These are phyloP conservation scores for Nomada ferruginata DNA, from an alignment of 2,888 invertebrate species.

Conservation along the genomic window DNA sequence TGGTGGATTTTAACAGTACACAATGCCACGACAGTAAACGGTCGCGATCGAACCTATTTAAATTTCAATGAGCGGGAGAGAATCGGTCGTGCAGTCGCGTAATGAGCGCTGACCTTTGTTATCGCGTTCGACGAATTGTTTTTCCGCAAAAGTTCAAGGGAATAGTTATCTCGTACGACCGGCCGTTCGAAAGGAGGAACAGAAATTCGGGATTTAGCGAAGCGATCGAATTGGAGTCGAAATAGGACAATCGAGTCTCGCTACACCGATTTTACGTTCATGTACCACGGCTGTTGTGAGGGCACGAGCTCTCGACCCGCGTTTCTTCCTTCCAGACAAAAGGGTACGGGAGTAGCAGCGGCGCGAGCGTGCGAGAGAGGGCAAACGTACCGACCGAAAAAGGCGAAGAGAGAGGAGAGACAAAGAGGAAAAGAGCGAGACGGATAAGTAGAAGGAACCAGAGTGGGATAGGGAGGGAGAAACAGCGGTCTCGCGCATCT, in stretches of 20 bases:
- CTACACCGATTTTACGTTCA: conserved; percentile 52
- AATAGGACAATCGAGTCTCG: conserved; percentile 48
- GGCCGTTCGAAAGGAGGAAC: conserved; percentile 8
- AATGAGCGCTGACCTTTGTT: conserved; percentile 57
- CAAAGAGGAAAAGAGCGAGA: conserved; percentile 26
- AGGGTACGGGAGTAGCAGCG: conserved; percentile 55
- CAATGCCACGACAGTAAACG: not conserved
- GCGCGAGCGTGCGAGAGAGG: conserved; percentile 10
- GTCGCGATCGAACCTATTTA: conserved; percentile 21
- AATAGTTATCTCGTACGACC: conserved; percentile 28
- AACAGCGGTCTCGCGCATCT: conserved; percentile 68
- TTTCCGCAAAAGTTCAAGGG: conserved; percentile 53
- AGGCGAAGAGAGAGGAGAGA: conserved; percentile 39
- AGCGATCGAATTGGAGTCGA: conserved; percentile 9
- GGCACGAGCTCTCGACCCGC: conserved; percentile 69
- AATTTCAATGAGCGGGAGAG: conserved; percentile 30
- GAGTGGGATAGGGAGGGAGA: conserved; percentile 50
- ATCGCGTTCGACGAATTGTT: conserved; percentile 50
- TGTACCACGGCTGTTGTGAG: conserved; percentile 49
- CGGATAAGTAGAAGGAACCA: conserved; percentile 29
- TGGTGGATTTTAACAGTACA: not conserved
- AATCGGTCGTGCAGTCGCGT: conserved; percentile 24
- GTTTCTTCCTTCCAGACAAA: conserved; percentile 66
- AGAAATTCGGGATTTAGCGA: not conserved
- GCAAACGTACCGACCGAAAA: conserved; percentile 52